These are phyloP conservation scores for Camponotus vicinus DNA, from an alignment of 1,140 invertebrate species.

Conservation along the genomic window DNA sequence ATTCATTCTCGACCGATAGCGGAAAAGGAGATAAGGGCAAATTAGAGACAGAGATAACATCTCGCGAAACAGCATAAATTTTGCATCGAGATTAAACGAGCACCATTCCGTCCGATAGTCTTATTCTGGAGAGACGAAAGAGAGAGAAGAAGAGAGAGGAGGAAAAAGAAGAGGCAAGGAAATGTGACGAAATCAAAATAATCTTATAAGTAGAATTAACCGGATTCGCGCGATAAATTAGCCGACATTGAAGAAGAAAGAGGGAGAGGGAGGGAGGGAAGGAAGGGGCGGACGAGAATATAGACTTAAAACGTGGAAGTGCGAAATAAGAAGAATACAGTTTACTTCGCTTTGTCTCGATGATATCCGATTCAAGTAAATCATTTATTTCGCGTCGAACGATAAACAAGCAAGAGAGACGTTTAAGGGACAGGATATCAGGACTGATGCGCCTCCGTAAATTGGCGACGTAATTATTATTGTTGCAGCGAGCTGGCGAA, in stretches of 20 bases:
- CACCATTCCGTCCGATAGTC: slow-evolving; percentile 6
- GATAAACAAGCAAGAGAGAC: not conserved
- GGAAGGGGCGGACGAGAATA: not conserved
- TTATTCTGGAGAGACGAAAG: slow-evolving; percentile 3
- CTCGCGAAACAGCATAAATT: slow-evolving; percentile 46
- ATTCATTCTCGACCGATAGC: slow-evolving; percentile 24
- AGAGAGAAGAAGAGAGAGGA: not conserved
- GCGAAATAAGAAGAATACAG: slow-evolving; percentile 41
- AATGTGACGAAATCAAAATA: slow-evolving; percentile 37
- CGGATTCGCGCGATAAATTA: slow-evolving; percentile 55
- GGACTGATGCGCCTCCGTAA: slow-evolving; percentile 43
- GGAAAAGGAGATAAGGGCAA: slow-evolving; percentile 36
- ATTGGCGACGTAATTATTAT: slow-evolving; percentile 58
- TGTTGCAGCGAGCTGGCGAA: slow-evolving; percentile 29
- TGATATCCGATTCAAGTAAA: slow-evolving; percentile 34
- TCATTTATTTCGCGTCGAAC: slow-evolving; percentile 33
- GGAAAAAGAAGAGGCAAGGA: not conserved
- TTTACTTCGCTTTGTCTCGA: slow-evolving; percentile 31
- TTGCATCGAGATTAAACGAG: slow-evolving; percentile 63
- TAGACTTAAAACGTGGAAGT: slow-evolving; percentile 30
- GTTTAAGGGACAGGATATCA: slow-evolving; percentile 40
- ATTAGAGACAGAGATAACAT: slow-evolving; percentile 54
- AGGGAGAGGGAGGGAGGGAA: too few relatives aligned
- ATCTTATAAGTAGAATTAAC: slow-evolving; percentile 51
- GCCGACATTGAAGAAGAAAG: not conserved